Evolutionary conservation across 2,797 vertebrate species (phyloP), one percentile per base, ranked within the genome.

Genomic region (Siniperca scherzeri): DNA sequence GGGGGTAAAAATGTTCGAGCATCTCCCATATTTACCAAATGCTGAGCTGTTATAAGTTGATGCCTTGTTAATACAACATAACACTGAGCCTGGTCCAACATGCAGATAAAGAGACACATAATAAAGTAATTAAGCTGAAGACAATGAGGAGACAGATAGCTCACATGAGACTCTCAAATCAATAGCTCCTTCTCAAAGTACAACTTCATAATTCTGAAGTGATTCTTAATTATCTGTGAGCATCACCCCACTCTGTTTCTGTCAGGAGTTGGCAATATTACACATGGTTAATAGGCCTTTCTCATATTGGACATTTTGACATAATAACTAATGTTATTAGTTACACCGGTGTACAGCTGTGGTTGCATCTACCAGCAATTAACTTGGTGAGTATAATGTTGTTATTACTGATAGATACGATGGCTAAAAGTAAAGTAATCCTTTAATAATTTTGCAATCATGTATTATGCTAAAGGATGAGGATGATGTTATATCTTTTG

Each of bases 131-230:
- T 80, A 82, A 70, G 36, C 17, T 56, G 46, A 70, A 68, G 65
- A 71, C 66, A 67, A 80, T 81, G 60, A 61, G 30, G 77, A 78
- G 44, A 67, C 38, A 60, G 69, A 87, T 44, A 48, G 44, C 25
- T 60, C 88, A 69, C 79, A 40, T 12, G 76, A 80, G 73, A 89
- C 76, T 61, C 62, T 30, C 22, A 30, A 70, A 92, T 91, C 88
- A 87, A 87, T 81, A 83, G 13, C 38, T 57, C 61, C 42, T 17
- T 55, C 53, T 78, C 19, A 53, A 46, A 61, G 27, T 27, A 27
- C 60, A 38, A 59, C 59, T 57, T 53, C 40, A 77, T 57, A 44
- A 65, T 30, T 77, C 67, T 57, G 53, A 52, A 70, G 60, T 12
- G 19, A 71, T 70, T 80, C 48, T 57, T 76, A 57, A 78, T 88